Percentiles rank a stretch among this genome's conserved stretches.
These are phyloP conservation scores for Myopa tessellatipennis DNA, from an alignment of 2,888 invertebrate genomes.

Conservation along the genomic window DNA sequence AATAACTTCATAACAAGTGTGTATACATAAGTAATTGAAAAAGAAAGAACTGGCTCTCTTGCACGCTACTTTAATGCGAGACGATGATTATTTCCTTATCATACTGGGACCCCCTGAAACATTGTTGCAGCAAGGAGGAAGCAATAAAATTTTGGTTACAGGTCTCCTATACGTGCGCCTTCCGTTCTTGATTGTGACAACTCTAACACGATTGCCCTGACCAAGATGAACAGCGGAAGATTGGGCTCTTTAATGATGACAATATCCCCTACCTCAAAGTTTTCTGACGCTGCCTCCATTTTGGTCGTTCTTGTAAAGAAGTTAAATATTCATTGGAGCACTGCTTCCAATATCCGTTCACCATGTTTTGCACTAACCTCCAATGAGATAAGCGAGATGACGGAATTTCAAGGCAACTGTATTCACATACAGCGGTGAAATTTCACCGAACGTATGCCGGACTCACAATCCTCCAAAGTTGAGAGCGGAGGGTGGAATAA, in stretches of 20 bases:
- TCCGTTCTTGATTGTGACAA: slow-evolving; percentile 37
- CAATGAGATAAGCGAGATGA: slow-evolving; percentile 34
- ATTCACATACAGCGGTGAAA: slow-evolving; percentile 45
- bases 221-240: slow-evolving; percentile 36
- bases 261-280: slow-evolving; percentile 17
- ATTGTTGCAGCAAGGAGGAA: too few relatives aligned
- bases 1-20: too few relatives aligned
- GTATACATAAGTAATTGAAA: too few relatives aligned
- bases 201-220: slow-evolving; percentile 40
- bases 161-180: too few relatives aligned
- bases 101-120: too few relatives aligned
- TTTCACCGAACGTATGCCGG: slow-evolving; percentile 40
- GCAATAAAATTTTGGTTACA: too few relatives aligned
- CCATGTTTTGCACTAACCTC: slow-evolving; percentile 45
- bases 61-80: too few relatives aligned
- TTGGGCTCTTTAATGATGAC: slow-evolving; percentile 44
- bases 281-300: slow-evolving; percentile 21
- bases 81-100: too few relatives aligned
- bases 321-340: slow-evolving; percentile 37
- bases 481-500: slow-evolving; percentile 44
- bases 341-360: slow-evolving; percentile 41
- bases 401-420: slow-evolving; percentile 18
- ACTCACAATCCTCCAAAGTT: slow-evolving; percentile 47
- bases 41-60: too few relatives aligned
- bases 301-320: slow-evolving; percentile 36